phyloP scores from a whole-genome alignment of 2,888 invertebrate genomes.

The Papilio gigon region DNA sequence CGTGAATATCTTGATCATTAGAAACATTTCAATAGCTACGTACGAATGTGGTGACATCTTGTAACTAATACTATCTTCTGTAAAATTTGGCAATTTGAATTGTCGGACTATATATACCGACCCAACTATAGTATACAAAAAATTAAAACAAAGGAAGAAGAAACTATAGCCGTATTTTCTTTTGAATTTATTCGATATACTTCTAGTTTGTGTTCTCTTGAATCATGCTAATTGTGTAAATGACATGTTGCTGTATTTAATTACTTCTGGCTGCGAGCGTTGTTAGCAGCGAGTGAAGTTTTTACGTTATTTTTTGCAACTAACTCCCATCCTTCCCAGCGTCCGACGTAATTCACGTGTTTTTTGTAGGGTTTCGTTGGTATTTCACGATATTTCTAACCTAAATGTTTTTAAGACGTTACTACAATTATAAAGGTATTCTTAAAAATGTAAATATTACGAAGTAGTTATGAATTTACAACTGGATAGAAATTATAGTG shows the following conservation, averaged over 20 bases:
- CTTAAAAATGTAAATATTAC: background rate
- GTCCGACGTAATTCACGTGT: constrained; percentile 16
- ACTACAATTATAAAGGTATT: background rate
- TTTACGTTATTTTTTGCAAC: constrained; percentile 28
- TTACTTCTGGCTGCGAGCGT: constrained; percentile 32
- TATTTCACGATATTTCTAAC: background rate
- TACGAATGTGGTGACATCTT: too few relatives aligned
- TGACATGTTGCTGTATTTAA: constrained; percentile 28
- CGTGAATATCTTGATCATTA: too few relatives aligned
- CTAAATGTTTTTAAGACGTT: background rate
- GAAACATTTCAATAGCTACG: too few relatives aligned
- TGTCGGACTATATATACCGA: too few relatives aligned
- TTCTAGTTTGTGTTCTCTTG: background rate
- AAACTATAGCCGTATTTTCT: background rate
- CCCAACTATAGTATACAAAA: too few relatives aligned
- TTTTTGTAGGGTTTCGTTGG: constrained; percentile 7
- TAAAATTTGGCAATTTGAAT: too few relatives aligned
- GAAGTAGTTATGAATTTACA: background rate
- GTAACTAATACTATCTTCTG: too few relatives aligned
- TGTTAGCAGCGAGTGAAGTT: constrained; percentile 13
- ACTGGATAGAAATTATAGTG: background rate
- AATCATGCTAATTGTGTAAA: constrained; percentile 28
- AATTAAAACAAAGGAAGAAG: too few relatives aligned
- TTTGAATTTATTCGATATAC: background rate
- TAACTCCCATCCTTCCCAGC: constrained; percentile 15